phyloP scores from a whole-genome alignment of 1,140 invertebrate species.

The Drepana arcuata region DNA sequence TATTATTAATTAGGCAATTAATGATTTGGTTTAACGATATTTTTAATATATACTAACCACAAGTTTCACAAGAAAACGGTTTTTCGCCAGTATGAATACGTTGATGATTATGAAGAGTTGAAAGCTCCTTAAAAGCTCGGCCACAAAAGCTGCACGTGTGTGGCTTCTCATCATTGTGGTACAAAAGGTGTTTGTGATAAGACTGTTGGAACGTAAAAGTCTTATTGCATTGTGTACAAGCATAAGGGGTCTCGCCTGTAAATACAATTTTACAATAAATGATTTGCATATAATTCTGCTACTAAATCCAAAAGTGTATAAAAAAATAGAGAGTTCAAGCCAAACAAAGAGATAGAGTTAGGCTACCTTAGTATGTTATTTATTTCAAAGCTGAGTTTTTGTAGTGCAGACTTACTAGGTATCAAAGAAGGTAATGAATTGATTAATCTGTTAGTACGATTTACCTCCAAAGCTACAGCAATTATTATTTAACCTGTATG shows the following conservation, averaged over 20 bases:
- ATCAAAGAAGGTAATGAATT: no score
- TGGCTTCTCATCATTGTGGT: slow-evolving; percentile 89
- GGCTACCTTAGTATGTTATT: no score
- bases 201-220: slow-evolving; percentile 94
- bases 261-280: no score
- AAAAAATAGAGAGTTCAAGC: no score
- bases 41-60: no score
- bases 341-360: no score
- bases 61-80: slow-evolving; percentile 92
- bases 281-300: no score
- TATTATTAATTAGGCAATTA: no score
- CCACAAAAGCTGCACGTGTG: slow-evolving; percentile 86
- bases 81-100: slow-evolving; percentile 92
- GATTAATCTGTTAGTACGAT: slow-evolving; percentile 44
- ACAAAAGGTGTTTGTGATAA: slow-evolving; percentile 90
- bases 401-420: no score
- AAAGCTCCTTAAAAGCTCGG: slow-evolving; percentile 89
- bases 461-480: slow-evolving; percentile 57
- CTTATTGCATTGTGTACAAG: slow-evolving; percentile 87
- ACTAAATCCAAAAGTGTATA: no score
- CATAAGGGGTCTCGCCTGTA: slow-evolving; percentile 89
- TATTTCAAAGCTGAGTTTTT: no score
- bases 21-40: no score
- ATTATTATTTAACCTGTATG: slow-evolving; percentile 76
- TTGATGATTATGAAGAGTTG: slow-evolving; percentile 90